A percentile compares a stretch with the other conserved stretches of the same genome.
These are phyloP conservation scores for Galerucella calmariensis DNA, from an alignment of 2,888 invertebrate species.

Conservation along the genomic window DNA sequence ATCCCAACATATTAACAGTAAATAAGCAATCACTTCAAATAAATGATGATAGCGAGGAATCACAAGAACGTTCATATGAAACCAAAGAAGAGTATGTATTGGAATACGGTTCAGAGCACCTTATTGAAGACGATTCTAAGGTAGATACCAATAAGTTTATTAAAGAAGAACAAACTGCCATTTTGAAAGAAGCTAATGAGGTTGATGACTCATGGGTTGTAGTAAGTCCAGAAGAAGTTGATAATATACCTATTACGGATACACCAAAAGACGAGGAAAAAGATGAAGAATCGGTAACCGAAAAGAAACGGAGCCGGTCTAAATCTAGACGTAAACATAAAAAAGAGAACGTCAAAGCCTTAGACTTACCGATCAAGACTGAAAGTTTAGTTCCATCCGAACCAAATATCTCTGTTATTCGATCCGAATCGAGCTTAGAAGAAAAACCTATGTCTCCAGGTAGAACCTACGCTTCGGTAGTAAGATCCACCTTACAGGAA, in stretches of 20 bases:
- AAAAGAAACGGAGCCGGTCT: slow-evolving; percentile 12
- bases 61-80: too few relatives aligned
- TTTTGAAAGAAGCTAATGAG: neutral
- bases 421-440: slow-evolving; percentile 7
- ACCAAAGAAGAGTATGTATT: slow-evolving; percentile 28
- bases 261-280: neutral
- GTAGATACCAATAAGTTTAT: neutral
- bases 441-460: slow-evolving; percentile 20
- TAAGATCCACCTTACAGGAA: slow-evolving; percentile 20
- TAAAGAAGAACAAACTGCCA: slow-evolving; percentile 10
- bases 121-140: slow-evolving; percentile 48
- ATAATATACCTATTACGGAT: slow-evolving; percentile 3
- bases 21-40: neutral
- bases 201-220: neutral
- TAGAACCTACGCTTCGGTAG: slow-evolving; percentile 28
- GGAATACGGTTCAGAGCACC: slow-evolving; percentile 42
- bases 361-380: neutral
- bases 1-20: slow-evolving; percentile 18
- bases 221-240: neutral
- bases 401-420: neutral
- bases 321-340: slow-evolving; percentile 19
- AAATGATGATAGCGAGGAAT: neutral
- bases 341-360: slow-evolving; percentile 1
- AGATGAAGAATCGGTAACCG: neutral
- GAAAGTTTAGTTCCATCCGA: neutral